These are phyloP conservation scores for Albula glossodonta DNA, from an alignment of 2,113 vertebrate genomes.

Conservation along the genomic window DNA sequence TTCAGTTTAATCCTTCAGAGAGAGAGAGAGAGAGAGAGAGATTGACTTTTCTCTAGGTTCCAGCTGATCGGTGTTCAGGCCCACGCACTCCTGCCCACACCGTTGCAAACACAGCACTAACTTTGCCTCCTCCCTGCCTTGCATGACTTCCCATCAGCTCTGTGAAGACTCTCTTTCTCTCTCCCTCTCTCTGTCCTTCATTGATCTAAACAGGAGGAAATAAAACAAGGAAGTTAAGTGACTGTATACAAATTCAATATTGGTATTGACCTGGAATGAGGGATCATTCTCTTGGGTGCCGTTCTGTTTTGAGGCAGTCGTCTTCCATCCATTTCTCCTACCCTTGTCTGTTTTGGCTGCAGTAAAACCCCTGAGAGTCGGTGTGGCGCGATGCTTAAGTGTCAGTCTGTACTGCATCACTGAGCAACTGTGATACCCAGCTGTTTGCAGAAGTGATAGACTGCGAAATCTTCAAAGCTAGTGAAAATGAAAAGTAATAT, in stretches of 20 bases:
- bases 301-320: background rate
- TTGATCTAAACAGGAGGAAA: constrained; percentile 26
- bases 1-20: background rate
- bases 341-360: background rate
- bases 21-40: background rate
- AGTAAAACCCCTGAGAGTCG: constrained; percentile 6
- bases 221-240: background rate
- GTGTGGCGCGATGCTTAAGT: constrained; percentile 4
- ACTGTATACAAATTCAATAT: constrained; percentile 17
- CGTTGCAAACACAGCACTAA: constrained; percentile 56
- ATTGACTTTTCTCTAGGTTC: constrained; percentile 55
- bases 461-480: background rate
- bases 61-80: constrained; percentile 22
- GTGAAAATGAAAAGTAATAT: background rate
- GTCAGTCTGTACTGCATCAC: background rate
- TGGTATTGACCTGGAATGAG: constrained; percentile 17
- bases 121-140: constrained; percentile 45
- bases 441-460: constrained; percentile 9
- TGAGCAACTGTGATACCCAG: background rate
- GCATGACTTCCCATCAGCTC: constrained; percentile 31
- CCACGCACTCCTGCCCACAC: constrained; percentile 65
- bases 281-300: constrained; percentile 11
- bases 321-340: background rate
- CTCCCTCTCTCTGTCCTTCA: background rate
- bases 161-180: too few relatives aligned